Evolutionary conservation across 1,140 invertebrate genomes (phyloP), one percentile per base, ranked within the genome.

Genomic region (Nomia melanderi): DNA sequence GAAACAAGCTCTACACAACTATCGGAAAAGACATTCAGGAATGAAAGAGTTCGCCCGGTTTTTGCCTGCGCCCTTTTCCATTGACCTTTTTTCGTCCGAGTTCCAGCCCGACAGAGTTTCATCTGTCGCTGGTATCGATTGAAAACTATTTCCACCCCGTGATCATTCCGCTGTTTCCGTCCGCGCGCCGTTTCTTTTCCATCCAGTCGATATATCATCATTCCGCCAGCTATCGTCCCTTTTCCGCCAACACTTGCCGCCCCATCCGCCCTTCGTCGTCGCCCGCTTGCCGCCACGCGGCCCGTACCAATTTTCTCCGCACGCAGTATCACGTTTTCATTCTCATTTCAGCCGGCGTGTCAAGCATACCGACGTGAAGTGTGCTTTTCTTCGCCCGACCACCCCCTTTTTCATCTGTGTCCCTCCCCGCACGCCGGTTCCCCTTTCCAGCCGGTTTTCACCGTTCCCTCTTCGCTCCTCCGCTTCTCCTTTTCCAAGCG

Each of bases 341-440:
- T 84, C 82, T 77, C 78, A 74, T 84, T 84, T 77, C 78, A 73
- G 23, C 50, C 73, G 33, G 27, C 78, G 82, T 59, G 82, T 83
- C 82, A 54, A 53, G 77, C 82, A 79, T 83, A 71, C 70, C 39
- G 27, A 66, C 75, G 39, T 31, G 57, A 66, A 73, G 69, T 78
- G 70, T 82, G 70, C 76, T 67, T 82, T 79, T 56, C 66, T 71
- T 83, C 65, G 60, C 29, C 47, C 25, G 47, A 14, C 47, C 25
- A 6, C 39, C 20, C 12, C 53, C 27, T n/a, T 9, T 59, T 57
- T 25, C 27, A 23, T 17, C 56, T 63, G 65, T 31, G 29, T 27
- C 41, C 11, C 53, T 44, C 25, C 11, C 14, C 12, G 27, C 1
- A 1, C 11, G 1, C 17, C n/a, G n/a, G n/a, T 60, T 36, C 31